Percentiles rank a stretch among this genome's conserved stretches.
Evolutionary conservation across 92 coral and sea anemone genomes (phyloP).

Genomic region (Nematostella vectensis): DNA sequence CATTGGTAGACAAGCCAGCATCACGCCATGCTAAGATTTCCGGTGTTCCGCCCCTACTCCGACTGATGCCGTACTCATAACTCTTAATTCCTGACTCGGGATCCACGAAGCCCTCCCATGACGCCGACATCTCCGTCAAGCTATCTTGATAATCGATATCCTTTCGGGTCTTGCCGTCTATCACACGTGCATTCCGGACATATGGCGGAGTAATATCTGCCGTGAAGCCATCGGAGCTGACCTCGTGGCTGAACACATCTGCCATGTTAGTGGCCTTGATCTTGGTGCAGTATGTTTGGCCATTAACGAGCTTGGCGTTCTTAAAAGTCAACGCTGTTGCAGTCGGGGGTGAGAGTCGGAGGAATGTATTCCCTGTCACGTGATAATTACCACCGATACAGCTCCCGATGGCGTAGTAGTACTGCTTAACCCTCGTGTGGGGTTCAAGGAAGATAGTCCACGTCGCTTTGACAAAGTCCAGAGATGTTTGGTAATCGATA

Average conservation of each 20-base stretch:
- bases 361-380: slow-evolving; percentile 68
- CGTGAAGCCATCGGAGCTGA: slow-evolving; percentile 79
- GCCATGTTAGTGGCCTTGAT: slow-evolving; percentile 86
- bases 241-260: slow-evolving; percentile 58
- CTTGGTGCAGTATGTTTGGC: slow-evolving; percentile 88
- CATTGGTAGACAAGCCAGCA: slow-evolving; percentile 61
- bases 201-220: slow-evolving; percentile 80
- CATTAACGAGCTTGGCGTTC: slow-evolving; percentile 64
- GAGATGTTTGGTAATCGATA: slow-evolving; percentile 60
- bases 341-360: slow-evolving; percentile 50
- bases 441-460: slow-evolving; percentile 73
- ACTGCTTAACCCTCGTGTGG: slow-evolving; percentile 67
- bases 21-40: slow-evolving; percentile 51
- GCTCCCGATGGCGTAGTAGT: slow-evolving; percentile 86
- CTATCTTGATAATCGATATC: slow-evolving; percentile 84
- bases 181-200: slow-evolving; percentile 57
- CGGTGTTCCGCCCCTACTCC: slow-evolving; percentile 57
- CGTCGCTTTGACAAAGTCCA: slow-evolving; percentile 59
- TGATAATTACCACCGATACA: slow-evolving; percentile 81
- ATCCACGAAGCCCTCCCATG: slow-evolving; percentile 78
- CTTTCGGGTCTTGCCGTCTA: slow-evolving; percentile 60
- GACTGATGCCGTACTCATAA: slow-evolving; percentile 77
- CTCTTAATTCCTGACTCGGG: slow-evolving; percentile 67
- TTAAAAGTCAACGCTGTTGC: slow-evolving; percentile 49
- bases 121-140: slow-evolving; percentile 55